Conservation (phyloP, 2,888 invertebrate species). For the Aleiodes leptofemur region DNA sequence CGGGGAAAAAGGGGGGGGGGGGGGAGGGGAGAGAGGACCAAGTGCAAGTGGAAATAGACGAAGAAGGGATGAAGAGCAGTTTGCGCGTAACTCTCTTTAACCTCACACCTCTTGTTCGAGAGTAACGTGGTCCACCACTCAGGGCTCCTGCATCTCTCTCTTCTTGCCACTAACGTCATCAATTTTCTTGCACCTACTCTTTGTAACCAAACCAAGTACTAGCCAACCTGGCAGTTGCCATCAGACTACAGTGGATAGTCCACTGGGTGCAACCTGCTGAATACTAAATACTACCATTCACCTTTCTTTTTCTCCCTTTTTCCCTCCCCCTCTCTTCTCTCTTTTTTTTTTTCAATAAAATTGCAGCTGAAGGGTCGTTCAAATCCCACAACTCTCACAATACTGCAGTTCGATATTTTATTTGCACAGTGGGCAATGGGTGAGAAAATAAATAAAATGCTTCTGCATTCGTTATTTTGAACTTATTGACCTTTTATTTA, state of each 20-base stretch:
- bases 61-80: too few species aligned
- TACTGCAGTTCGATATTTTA: conserved; percentile 52
- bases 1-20: neutral
- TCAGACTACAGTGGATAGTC: conserved; percentile 65
- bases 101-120: conserved; percentile 24
- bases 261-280: conserved; percentile 58
- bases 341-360: conserved; percentile 1
- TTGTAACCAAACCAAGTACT: neutral
- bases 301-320: conserved; percentile 34
- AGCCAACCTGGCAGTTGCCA: conserved; percentile 67
- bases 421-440: conserved; percentile 37
- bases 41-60: neutral
- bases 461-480: neutral
- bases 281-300: conserved; percentile 69
- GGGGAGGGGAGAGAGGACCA: too few species aligned
- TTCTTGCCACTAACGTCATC: conserved; percentile 4
- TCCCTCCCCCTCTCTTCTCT: too few species aligned
- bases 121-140: conserved; percentile 5
- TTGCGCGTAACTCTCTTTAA: too few species aligned
- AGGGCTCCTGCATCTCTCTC: neutral
- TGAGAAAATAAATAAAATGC: conserved; percentile 7
- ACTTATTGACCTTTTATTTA: conserved; percentile 5
- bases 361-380: conserved; percentile 27
- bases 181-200: conserved; percentile 32
- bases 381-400: conserved; percentile 35